Conservation (phyloP, 1,140 invertebrate species). For the Patella vulgata region DNA sequence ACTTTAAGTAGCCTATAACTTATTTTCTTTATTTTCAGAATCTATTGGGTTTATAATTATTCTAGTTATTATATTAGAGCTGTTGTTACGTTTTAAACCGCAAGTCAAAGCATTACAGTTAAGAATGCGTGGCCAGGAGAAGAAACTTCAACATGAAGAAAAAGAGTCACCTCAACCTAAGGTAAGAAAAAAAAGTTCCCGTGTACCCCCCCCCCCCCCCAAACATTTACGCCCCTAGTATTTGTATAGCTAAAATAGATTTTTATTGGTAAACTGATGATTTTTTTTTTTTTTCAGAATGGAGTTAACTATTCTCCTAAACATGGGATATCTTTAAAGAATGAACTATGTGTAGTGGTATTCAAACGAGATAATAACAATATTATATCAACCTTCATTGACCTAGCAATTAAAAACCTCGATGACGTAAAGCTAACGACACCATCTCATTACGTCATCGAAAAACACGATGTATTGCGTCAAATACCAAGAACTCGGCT, state of each 20-base stretch:
- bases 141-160: neutral
- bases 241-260: no score
- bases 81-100: slow-evolving; percentile 29
- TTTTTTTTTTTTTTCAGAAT: slow-evolving; percentile 34
- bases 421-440: slow-evolving; percentile 37
- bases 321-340: slow-evolving; percentile 36
- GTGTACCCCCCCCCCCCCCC: no score
- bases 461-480: slow-evolving; percentile 36
- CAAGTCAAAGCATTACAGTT: slow-evolving; percentile 11
- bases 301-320: slow-evolving; percentile 36
- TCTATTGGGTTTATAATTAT: slow-evolving; percentile 39
- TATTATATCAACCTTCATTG: slow-evolving; percentile 31
- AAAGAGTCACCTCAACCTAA: no score
- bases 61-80: slow-evolving; percentile 31
- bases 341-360: slow-evolving; percentile 44
- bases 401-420: slow-evolving; percentile 37
- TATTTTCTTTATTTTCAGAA: no score
- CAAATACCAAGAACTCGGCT: slow-evolving; percentile 42
- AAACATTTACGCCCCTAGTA: no score
- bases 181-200: no score
- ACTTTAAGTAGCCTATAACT: no score
- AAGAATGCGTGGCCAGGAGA: neutral
- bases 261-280: no score
- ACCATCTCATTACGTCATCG: slow-evolving; percentile 39
- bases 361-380: slow-evolving; percentile 41